Percentiles rank a stretch among this genome's conserved stretches.
These are phyloP conservation scores for Lates japonicus DNA, from an alignment of 2,797 vertebrate species.

Conservation along the genomic window DNA sequence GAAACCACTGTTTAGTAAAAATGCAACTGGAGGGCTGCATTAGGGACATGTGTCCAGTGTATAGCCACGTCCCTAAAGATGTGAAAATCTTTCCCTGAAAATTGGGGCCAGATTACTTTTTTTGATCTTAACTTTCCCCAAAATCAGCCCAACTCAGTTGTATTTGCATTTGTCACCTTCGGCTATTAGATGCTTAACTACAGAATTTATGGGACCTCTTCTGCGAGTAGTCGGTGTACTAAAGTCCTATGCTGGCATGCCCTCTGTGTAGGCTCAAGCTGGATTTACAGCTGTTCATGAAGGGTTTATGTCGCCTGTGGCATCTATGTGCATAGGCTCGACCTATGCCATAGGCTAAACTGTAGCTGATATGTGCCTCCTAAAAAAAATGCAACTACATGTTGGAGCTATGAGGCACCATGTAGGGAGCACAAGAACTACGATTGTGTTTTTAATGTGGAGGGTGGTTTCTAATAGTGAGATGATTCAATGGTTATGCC, in stretches of 20 bases:
- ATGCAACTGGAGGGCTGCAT: conserved; percentile 58
- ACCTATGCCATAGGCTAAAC: not conserved
- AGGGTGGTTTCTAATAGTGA: not conserved
- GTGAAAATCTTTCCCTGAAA: conserved; percentile 35
- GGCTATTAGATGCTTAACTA: conserved; percentile 30
- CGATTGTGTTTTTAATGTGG: not conserved
- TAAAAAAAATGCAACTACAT: not conserved
- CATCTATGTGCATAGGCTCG: not conserved
- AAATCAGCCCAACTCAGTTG: conserved; percentile 24
- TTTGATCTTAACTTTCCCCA: conserved; percentile 46
- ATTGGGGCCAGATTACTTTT: conserved; percentile 48
- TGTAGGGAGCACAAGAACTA: not conserved
- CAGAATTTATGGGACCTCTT: conserved; percentile 26
- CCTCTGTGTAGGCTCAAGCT: not conserved
- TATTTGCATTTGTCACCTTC: conserved; percentile 31
- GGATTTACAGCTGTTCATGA: conserved; percentile 7
- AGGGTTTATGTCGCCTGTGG: not conserved
- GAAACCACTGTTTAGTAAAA: conserved; percentile 80
- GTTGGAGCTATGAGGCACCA: no score
- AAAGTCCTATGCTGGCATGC: not conserved
- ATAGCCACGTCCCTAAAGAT: conserved; percentile 50
- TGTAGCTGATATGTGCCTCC: not conserved
- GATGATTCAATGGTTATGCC: not conserved
- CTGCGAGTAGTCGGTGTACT: not conserved
- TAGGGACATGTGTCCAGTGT: conserved; percentile 51